Conservation (phyloP, 2,113 vertebrate species). For the Caracal caracal region DNA sequence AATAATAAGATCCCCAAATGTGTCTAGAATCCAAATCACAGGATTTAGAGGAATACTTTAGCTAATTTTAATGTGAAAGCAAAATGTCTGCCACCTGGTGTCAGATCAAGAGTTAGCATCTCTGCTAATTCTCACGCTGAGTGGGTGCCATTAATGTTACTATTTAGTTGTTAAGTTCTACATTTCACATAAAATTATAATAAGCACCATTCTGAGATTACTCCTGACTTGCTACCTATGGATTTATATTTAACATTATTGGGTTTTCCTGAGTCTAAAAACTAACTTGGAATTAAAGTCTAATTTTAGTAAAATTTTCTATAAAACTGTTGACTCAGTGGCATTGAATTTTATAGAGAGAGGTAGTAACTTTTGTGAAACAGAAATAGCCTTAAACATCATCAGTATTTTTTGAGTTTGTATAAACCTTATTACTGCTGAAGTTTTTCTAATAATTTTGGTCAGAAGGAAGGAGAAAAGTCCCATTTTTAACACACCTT, state of each 20-base stretch:
- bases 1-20: background rate
- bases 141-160: background rate
- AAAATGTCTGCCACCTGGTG: slow-evolving; percentile 81
- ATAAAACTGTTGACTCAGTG: background rate
- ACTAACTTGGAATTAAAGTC: slow-evolving; percentile 39
- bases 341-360: slow-evolving; percentile 31
- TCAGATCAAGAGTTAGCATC: slow-evolving; percentile 57
- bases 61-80: slow-evolving; percentile 34
- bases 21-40: background rate
- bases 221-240: background rate
- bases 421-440: slow-evolving; percentile 32
- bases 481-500: slow-evolving; percentile 6
- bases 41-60: background rate
- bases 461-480: slow-evolving; percentile 31
- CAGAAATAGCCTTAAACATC: slow-evolving; percentile 49
- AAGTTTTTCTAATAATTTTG: slow-evolving; percentile 41
- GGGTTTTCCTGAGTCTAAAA: background rate
- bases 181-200: slow-evolving; percentile 42
- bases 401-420: slow-evolving; percentile 48
- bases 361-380: slow-evolving; percentile 36
- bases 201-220: background rate
- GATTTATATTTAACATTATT: background rate
- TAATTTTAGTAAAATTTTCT: slow-evolving; percentile 50
- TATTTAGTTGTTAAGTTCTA: background rate
- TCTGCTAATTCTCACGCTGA: slow-evolving; percentile 9